phyloP scores from a whole-genome alignment of 2,113 vertebrate species.

The Triplophysa rosa region DNA sequence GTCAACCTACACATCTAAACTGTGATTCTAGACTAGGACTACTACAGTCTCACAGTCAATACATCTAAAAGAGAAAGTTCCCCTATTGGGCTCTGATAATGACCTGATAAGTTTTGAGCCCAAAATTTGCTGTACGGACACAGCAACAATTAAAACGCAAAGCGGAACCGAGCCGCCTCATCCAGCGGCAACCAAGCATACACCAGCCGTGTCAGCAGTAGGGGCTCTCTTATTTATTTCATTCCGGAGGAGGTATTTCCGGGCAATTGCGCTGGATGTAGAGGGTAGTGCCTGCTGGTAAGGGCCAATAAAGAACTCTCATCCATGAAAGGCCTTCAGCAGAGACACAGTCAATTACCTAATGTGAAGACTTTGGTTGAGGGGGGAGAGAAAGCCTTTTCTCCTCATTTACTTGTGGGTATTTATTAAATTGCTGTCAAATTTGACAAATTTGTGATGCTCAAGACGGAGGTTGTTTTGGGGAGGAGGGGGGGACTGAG shows the following conservation, averaged over 20 bases:
- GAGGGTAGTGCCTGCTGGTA: conserved; percentile 74
- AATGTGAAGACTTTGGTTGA: conserved; percentile 64
- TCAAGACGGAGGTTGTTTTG: conserved; percentile 67
- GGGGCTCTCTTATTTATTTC: conserved; percentile 60
- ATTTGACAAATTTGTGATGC: conserved; percentile 78
- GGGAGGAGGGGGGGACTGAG: not conserved
- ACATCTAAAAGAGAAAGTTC: not conserved
- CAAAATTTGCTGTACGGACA: not conserved
- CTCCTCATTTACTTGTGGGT: conserved; percentile 75
- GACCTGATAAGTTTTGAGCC: conserved; percentile 14
- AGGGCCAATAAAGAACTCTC: conserved; percentile 80
- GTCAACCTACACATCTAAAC: not conserved
- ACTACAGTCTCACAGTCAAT: not conserved
- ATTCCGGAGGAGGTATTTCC: conserved; percentile 67
- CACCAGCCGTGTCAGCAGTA: conserved; percentile 39
- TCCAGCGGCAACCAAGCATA: conserved; percentile 22
- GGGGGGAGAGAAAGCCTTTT: conserved; percentile 64
- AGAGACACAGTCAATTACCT: conserved; percentile 83
- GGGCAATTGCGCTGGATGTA: conserved; percentile 76
- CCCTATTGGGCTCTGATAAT: not conserved
- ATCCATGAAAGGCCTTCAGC: conserved; percentile 82
- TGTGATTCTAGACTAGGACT: not conserved
- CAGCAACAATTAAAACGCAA: conserved; percentile 24
- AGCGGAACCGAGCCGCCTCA: conserved; percentile 10
- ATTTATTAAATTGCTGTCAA: conserved; percentile 81